Conservation (phyloP, 2,888 invertebrate species). For the Hydroisotoma schaefferi region DNA sequence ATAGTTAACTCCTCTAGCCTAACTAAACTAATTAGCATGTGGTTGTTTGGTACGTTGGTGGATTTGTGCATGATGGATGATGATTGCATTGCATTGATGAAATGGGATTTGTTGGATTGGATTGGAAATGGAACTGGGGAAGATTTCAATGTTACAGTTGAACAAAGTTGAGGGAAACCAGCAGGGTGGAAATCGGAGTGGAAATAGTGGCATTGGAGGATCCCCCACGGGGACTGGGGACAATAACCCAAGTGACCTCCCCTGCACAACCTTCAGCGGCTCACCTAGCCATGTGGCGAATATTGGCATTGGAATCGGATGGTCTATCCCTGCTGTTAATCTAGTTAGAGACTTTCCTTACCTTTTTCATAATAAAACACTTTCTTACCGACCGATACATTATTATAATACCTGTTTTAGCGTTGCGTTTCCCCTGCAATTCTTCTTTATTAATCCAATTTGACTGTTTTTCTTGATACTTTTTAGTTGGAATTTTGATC, state of each 20-base stretch:
- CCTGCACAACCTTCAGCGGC: slow-evolving; percentile 38
- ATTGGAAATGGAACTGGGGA: slow-evolving; percentile 7
- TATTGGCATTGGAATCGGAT: slow-evolving; percentile 33
- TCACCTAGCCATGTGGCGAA: slow-evolving; percentile 36
- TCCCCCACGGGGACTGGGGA: slow-evolving; percentile 34
- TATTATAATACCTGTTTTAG: too few relatives aligned
- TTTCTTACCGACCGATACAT: too few relatives aligned
- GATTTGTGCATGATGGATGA: slow-evolving; percentile 9
- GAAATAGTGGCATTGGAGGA: too few relatives aligned
- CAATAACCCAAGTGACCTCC: slow-evolving; percentile 40
- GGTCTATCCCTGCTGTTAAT: slow-evolving; percentile 43
- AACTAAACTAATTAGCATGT: too few relatives aligned
- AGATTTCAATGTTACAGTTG: slow-evolving; percentile 40
- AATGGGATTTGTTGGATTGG: background rate
- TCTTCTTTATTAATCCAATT: too few relatives aligned
- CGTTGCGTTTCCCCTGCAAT: too few relatives aligned
- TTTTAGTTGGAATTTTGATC: background rate
- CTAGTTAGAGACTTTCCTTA: too few relatives aligned
- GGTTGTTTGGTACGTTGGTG: too few relatives aligned
- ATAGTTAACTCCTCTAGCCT: too few relatives aligned
- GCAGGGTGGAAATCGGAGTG: slow-evolving; percentile 32
- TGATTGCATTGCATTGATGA: background rate
- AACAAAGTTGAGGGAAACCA: slow-evolving; percentile 40
- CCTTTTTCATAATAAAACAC: too few relatives aligned
- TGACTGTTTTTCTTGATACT: too few relatives aligned